Evolutionary conservation across 2,888 invertebrate species (phyloP), one percentile per base, ranked within the genome.

Genomic region (Agapostemon virescens): DNA sequence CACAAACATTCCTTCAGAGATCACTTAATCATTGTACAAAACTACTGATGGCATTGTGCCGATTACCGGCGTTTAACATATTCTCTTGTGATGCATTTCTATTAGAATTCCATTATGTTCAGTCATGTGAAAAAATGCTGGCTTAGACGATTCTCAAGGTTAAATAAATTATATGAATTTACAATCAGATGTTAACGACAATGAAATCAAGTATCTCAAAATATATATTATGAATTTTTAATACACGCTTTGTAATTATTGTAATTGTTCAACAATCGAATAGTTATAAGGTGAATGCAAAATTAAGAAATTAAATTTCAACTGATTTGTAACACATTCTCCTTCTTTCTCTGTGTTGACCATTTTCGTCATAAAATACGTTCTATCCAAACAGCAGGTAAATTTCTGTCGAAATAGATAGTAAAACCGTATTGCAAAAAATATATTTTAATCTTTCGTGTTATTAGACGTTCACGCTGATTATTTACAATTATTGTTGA

Each of bases 1-100:
- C 58, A 71, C 82, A 63, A n/a, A 82, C 82, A 82, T 82, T 82
- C 82, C 82, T 74, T 52, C 58, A 49, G 23, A 49, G 71, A 74
- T 38, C 72, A 73, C 13, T 63, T 79, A 42, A 64, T 75, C 42
- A 74, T 70, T 82, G 70, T 83, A 67, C 64, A 71, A 67, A 83
- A 79, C 26, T 45, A 80, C 67, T 72, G 77, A 77, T 49, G 63
- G 30, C 64, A 79, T 66, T 72, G 71, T 52, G 69, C 23, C 58
- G 66, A 40, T 61, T n/a, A 52, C 69, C 64, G 23, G 33, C 76
- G 13, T 72, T n/a, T 84, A 69, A 81, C 61, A 82, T 77, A 82
- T 74, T 82, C 69, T 61, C 30, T 52, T 55, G n/a, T 26, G 30
- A 68, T 58, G 42, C 38, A 58, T 70, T 61, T 69, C 15, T 45